Base-by-base conservation (phyloP, 2,888 invertebrate species). In the Agrotis puta region DNA sequence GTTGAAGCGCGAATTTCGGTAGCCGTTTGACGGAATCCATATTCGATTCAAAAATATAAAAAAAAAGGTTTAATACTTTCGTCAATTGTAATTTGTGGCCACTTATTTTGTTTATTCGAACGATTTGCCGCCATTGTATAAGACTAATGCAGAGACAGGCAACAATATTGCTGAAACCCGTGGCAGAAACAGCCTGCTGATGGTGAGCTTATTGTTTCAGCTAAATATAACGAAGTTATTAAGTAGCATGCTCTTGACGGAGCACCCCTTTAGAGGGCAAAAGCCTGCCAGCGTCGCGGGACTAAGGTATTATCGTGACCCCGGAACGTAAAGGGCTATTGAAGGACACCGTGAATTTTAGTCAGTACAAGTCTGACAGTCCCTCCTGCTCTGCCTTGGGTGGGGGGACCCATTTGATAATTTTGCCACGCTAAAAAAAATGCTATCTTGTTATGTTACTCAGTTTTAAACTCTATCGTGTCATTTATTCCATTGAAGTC, bases 1-100 rank as follows among this genome's bases (percentile, higher is more conserved):
- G 85, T 74, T 62, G 83, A 77, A 67, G 77, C 77, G 81, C 81
- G 78, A 90, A 91, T 87, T 90, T 92, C 90, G 89, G 92, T 91
- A 92, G 92, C 91, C 74, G 84, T 89, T 89, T 88, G 89, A 85
- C 80, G 76, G 85, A 85, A 84, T 82, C 79, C 45, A 67, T 73
- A 74, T 66, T 83, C 79, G 82, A 79, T 71, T 59, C 64, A 76
- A 82, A 78, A 84, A 78, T 75, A 79, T 69, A 68, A 64, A 48
- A 78, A 73, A 83, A 84, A 79, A 74, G 64, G 74, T 72, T 74
- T 72, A 62, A 64, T 77, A 58, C 65, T 22, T 58, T 14, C 45
- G 7, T 68, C 59, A 79, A 74, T 72, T 69, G 71, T 70, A 64
- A 79, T 76, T 79, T 62, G 69, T 33, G 58, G 61, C 33, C 77